Percentiles rank a stretch among this genome's conserved stretches.
These are phyloP conservation scores for Yponomeuta plumbellus DNA, from an alignment of 2,888 invertebrate species.

Conservation along the genomic window DNA sequence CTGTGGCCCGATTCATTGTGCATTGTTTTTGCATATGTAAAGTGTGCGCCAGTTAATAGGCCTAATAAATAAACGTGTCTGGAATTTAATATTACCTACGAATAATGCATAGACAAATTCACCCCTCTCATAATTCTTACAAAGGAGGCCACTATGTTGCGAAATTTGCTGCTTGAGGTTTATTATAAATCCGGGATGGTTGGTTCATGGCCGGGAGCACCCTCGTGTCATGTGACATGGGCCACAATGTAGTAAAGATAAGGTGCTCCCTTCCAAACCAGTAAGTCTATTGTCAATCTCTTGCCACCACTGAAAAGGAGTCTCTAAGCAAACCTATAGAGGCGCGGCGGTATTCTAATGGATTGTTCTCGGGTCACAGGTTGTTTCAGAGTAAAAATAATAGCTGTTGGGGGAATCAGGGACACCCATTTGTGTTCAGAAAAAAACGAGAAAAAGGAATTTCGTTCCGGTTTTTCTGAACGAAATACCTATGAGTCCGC, in stretches of 20 bases:
- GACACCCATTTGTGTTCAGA: too few species aligned
- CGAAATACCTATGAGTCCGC: too few species aligned
- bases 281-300: constrained; percentile 69
- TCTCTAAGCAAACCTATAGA: constrained; percentile 17
- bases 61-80: too few species aligned
- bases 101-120: neutral
- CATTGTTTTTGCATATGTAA: too few species aligned
- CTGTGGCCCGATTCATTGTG: too few species aligned
- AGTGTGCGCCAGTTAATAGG: too few species aligned
- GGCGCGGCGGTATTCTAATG: neutral
- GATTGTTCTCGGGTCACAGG: constrained; percentile 4
- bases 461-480: too few species aligned
- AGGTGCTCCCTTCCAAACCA: constrained; percentile 69
- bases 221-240: constrained; percentile 66
- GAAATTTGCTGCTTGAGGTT: constrained; percentile 44
- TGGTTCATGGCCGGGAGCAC: constrained; percentile 57
- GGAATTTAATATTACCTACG: neutral
- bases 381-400: neutral
- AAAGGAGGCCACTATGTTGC: constrained; percentile 24
- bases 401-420: neutral
- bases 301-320: constrained; percentile 57
- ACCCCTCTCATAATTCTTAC: neutral
- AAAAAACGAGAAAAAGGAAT: too few species aligned
- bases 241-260: constrained; percentile 72
- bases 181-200: constrained; percentile 60